Base-by-base conservation (phyloP, 2,888 invertebrate genomes). In the Chloroclysta siterata region DNA sequence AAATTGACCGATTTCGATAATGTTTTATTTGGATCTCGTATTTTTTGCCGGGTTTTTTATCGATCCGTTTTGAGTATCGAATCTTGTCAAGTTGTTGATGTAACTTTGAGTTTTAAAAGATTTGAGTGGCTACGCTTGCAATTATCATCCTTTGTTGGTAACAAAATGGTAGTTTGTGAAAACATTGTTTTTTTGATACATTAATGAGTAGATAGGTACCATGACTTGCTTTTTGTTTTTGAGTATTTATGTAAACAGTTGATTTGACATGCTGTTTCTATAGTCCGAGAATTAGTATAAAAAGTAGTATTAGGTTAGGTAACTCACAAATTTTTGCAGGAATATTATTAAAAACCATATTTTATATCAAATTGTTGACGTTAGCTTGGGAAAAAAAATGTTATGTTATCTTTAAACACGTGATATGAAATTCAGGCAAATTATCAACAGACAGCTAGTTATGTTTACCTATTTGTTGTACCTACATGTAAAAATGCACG, bases 1-100 rank as follows among this genome's bases (percentile, higher is more conserved):
- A 78, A 83, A 83, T 82, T 84, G 83, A 83, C 72, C 80, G 82
- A 74, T 78, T 76, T 80, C 78, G 71, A 68, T 77, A 78, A 73
- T 73, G 72, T 65, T 63, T 68, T 72, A 69, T 77, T 76, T 69
- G 73, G 73, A 75, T 75, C 72, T 67, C 65, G 67, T 75, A 33
- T 64, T 64, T 78, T 72, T 74, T 74, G 73, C 75, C 69, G 72
- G 75, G 58, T 70, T 76, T 79, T 77, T 82, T 83, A 52, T 66
- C 63, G 64, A 73, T 67, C 81, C 80, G 78, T 69, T 67, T 69
- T 51, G 52, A 65, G 51, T 10, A 42, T 48, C 36, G 15, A 54
- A 48, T 33, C 51, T 63, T 62, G 61, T 65, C 28, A 62, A 62
- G 54, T 63, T 65, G 65, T 67, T 67, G 59, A 60, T 65, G 39